Evolutionary conservation across 2,888 invertebrate species (phyloP).

Genomic region (Copidosoma aretas): DNA sequence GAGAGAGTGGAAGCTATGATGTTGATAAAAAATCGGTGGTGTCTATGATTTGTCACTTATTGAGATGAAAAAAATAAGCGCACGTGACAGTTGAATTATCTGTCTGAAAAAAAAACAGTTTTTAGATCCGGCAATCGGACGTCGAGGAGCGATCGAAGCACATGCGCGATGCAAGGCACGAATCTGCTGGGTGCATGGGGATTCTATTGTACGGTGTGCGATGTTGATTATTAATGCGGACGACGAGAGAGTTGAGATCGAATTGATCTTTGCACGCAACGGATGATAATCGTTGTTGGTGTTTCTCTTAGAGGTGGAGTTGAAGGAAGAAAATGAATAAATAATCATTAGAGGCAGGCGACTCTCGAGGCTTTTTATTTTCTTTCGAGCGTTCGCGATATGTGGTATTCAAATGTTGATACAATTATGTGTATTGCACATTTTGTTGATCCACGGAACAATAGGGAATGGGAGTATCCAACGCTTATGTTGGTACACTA

Average conservation of each 20-base stretch:
- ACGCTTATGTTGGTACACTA: neutral
- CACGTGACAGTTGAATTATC: no score
- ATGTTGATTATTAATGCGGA: conserved; percentile 37
- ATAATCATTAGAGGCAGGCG: conserved; percentile 33
- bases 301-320: no score
- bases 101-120: no score
- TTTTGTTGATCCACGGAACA: conserved; percentile 27
- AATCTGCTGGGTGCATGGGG: neutral
- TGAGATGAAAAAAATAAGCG: no score
- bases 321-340: conserved; percentile 30
- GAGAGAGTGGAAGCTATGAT: no score
- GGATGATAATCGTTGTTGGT: conserved; percentile 21
- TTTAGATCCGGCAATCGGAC: no score
- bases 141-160: no score
- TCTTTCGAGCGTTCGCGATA: neutral
- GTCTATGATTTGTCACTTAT: no score
- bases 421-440: conserved; percentile 21
- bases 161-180: no score
- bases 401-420: neutral
- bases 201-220: conserved; percentile 32
- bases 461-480: conserved; percentile 3
- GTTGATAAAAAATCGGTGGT: no score
- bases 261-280: conserved; percentile 21
- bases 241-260: conserved; percentile 22
- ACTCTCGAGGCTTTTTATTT: neutral